A percentile compares a stretch with the other conserved stretches of the same genome.
phyloP scores from a whole-genome alignment of 2,797 vertebrate species.

The Eulemur coronatus region DNA sequence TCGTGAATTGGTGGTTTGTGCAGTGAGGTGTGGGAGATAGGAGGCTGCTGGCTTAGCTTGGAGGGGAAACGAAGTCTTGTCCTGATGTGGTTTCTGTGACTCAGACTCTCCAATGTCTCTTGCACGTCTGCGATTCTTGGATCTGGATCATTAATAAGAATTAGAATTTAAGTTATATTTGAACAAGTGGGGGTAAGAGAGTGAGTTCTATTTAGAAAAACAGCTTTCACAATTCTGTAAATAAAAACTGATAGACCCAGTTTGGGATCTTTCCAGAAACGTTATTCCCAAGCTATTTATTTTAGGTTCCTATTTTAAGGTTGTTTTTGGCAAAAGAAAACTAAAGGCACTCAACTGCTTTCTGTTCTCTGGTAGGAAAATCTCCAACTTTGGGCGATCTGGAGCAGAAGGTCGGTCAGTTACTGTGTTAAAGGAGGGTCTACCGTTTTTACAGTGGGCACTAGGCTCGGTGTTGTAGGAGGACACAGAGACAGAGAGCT shows the following conservation, averaged over 20 bases:
- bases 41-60: not conserved
- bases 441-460: not conserved
- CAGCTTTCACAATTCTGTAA: constrained; percentile 44
- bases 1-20: not conserved
- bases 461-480: rapidly evolving
- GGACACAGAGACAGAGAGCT: not conserved
- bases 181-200: not conserved
- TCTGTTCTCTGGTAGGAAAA: constrained; percentile 35
- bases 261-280: constrained; percentile 68
- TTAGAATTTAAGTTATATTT: not conserved
- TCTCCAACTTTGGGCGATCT: not conserved
- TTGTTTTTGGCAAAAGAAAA: constrained; percentile 63
- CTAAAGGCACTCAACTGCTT: not conserved
- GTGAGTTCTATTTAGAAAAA: not conserved
- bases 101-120: not conserved
- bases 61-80: not conserved
- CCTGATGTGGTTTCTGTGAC: rapidly evolving
- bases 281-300: constrained; percentile 71
- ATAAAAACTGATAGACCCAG: constrained; percentile 58
- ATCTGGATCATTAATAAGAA: not conserved
- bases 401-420: not conserved
- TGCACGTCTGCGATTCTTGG: not conserved
- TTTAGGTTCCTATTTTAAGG: constrained; percentile 71
- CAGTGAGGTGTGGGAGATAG: not conserved
- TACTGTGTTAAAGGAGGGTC: not conserved